Percentiles rank a stretch among this genome's conserved stretches.
Evolutionary conservation across 2,797 vertebrate species (phyloP).

Genomic region (Serranus cabrilla): DNA sequence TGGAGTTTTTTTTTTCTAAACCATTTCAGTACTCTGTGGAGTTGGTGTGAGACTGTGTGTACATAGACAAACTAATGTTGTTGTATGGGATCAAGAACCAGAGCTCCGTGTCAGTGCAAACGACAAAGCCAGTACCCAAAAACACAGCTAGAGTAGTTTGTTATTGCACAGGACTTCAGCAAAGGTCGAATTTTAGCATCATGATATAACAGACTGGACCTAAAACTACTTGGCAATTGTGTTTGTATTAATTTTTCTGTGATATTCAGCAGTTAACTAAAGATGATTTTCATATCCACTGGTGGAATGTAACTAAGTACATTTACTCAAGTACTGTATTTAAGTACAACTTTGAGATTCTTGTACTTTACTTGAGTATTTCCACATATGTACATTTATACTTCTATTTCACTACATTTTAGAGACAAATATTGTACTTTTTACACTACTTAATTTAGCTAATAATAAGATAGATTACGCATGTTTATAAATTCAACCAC

Average conservation of each 20-base stretch:
- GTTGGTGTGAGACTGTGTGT: slow-evolving; percentile 38
- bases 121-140: no score
- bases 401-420: no score
- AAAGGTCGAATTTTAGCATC: background rate
- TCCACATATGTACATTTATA: no score
- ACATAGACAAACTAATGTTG: slow-evolving; percentile 37
- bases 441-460: no score
- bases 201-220: background rate
- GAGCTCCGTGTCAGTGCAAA: slow-evolving; percentile 3
- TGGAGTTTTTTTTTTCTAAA: slow-evolving; percentile 21
- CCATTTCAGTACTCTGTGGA: slow-evolving; percentile 16
- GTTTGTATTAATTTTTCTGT: background rate
- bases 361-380: no score
- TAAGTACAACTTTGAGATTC: no score
- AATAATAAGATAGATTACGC: no score
- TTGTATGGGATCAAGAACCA: slow-evolving; percentile 32
- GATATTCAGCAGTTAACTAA: background rate
- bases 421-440: no score
- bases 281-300: background rate
- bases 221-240: background rate
- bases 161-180: background rate
- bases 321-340: no score
- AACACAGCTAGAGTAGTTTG: background rate
- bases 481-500: no score
- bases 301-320: no score